Conservation (phyloP, 2,888 invertebrate genomes). For the Leptarthrus brevirostris region DNA sequence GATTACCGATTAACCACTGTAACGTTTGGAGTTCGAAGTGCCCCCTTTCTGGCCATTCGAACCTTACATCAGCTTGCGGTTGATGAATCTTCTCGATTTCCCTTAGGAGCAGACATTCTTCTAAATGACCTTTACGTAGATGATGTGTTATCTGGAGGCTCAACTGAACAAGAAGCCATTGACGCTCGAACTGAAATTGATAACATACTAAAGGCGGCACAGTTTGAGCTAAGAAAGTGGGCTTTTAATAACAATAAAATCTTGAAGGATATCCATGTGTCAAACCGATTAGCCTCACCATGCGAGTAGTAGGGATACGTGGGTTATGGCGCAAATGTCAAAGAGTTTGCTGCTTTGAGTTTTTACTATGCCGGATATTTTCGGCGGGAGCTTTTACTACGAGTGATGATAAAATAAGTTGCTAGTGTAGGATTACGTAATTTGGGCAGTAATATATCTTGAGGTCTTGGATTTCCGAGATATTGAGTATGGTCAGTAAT, state of each 20-base stretch:
- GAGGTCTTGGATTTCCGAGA: too few species aligned
- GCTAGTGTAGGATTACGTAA: too few species aligned
- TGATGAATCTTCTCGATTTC: constrained; percentile 54
- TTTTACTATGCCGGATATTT: too few species aligned
- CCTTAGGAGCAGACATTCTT: constrained; percentile 41
- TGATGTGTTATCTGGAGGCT: constrained; percentile 26
- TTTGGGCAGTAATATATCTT: too few species aligned
- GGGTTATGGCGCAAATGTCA: too few species aligned
- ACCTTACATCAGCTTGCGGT: neutral
- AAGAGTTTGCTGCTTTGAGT: too few species aligned
- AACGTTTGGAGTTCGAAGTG: neutral
- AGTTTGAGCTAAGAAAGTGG: neutral
- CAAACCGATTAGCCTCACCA: neutral
- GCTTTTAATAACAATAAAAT: neutral
- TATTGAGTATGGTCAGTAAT: too few species aligned
- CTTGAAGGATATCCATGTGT: neutral
- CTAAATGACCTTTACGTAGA: constrained; percentile 45
- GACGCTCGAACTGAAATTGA: neutral
- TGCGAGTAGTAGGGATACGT: neutral
- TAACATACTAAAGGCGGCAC: neutral
- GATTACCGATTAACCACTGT: neutral
- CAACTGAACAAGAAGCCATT: neutral
- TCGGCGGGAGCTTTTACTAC: too few species aligned
- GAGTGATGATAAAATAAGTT: too few species aligned
- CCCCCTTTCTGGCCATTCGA: neutral